Percentiles rank a stretch among this genome's conserved stretches.
Conservation (phyloP, 2,113 vertebrate species). For the Prolemur simus region DNA sequence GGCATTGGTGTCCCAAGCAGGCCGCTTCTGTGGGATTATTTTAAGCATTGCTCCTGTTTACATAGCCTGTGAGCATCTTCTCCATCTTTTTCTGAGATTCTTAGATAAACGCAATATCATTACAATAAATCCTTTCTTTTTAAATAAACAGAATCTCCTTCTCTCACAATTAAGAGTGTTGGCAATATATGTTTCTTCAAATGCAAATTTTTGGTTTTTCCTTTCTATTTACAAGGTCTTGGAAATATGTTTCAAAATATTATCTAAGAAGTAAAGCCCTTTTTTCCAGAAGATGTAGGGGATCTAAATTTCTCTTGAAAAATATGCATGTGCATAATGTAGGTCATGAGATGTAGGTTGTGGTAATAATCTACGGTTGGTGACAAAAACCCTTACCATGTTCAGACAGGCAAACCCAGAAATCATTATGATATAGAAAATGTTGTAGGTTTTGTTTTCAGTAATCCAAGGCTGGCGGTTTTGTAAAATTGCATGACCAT, state of each 20-base stretch:
- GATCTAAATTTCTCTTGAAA: slow-evolving; percentile 6
- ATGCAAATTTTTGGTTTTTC: background rate
- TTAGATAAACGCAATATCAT: background rate
- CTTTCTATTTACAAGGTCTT: background rate
- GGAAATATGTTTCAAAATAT: slow-evolving; percentile 8
- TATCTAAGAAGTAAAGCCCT: background rate
- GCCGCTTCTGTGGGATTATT: background rate
- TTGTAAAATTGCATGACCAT: background rate
- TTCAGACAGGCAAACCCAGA: background rate
- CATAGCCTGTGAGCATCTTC: background rate
- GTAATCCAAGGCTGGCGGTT: background rate
- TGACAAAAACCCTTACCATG: background rate
- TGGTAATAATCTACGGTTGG: background rate
- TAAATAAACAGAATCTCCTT: background rate
- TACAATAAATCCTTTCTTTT: background rate
- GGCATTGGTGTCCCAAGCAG: background rate
- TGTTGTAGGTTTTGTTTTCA: slow-evolving; percentile 40
- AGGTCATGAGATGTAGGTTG: background rate
- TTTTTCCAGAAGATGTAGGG: background rate
- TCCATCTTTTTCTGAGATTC: background rate
- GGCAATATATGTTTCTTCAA: background rate
- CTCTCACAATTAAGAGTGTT: background rate
- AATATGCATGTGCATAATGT: background rate
- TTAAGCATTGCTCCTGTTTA: background rate
- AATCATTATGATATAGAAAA: background rate